Conservation (phyloP, 1,140 invertebrate genomes). For the Drosophila orosa region DNA sequence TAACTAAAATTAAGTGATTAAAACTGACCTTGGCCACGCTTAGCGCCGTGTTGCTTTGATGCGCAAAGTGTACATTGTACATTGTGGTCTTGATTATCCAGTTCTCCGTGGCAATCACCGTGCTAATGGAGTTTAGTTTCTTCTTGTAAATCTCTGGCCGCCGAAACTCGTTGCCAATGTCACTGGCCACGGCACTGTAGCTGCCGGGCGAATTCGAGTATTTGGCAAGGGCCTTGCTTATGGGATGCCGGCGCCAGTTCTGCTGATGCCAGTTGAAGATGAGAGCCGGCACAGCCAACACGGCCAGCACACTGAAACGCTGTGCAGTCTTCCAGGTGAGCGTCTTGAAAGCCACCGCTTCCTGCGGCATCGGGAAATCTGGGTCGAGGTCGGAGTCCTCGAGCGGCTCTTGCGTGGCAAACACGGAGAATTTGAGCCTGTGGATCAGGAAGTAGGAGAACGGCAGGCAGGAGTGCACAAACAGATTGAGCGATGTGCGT, state of each 20-base stretch:
- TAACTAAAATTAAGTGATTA: background rate
- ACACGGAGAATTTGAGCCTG: constrained; percentile 84
- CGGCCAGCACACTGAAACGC: constrained; percentile 82
- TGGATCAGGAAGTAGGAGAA: constrained; percentile 88
- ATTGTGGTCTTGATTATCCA: constrained; percentile 95
- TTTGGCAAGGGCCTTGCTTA: constrained; percentile 87
- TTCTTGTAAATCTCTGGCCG: constrained; percentile 85
- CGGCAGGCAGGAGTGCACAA: constrained; percentile 89
- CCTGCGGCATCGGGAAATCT: constrained; percentile 79
- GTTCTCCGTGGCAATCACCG: constrained; percentile 92
- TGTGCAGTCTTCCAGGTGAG: constrained; percentile 82
- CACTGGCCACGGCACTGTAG: constrained; percentile 89
- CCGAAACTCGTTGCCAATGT: constrained; percentile 92
- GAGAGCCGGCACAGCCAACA: constrained; percentile 77
- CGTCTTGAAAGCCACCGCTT: constrained; percentile 84
- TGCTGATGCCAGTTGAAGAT: constrained; percentile 88
- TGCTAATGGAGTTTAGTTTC: constrained; percentile 88
- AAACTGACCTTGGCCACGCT: constrained; percentile 88
- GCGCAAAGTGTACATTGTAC: constrained; percentile 90
- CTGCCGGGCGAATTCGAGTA: constrained; percentile 87
- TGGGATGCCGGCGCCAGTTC: constrained; percentile 90
- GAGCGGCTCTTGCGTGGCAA: constrained; percentile 76
- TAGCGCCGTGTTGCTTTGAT: constrained; percentile 91
- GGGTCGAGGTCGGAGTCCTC: constrained; percentile 82
- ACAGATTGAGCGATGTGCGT: constrained; percentile 87